These are phyloP conservation scores for Drosophila atripex DNA, from an alignment of 2,888 invertebrate species.

Conservation along the genomic window DNA sequence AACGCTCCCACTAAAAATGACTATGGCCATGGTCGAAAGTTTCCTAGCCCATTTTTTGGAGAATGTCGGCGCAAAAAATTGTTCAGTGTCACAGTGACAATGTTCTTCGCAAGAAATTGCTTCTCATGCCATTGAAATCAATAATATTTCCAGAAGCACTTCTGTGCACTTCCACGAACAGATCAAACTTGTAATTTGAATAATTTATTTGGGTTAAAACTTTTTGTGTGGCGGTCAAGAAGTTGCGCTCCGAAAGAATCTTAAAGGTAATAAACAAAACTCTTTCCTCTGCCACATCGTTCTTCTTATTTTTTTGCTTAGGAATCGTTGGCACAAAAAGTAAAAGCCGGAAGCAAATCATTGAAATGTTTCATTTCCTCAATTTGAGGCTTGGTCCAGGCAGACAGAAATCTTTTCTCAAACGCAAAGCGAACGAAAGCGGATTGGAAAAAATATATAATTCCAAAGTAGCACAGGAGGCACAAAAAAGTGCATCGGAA, in stretches of 20 bases:
- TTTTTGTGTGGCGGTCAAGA: slow-evolving; percentile 31
- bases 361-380: slow-evolving; percentile 74
- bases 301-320: slow-evolving; percentile 7
- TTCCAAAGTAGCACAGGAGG: slow-evolving; percentile 35
- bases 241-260: slow-evolving; percentile 31
- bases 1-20: slow-evolving; percentile 33
- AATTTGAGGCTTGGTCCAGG: slow-evolving; percentile 51
- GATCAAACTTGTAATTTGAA: slow-evolving; percentile 47
- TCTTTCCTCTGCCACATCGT: slow-evolving; percentile 14
- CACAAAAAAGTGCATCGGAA: not conserved
- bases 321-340: slow-evolving; percentile 25
- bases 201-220: slow-evolving; percentile 43
- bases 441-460: slow-evolving; percentile 34
- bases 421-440: slow-evolving; percentile 33
- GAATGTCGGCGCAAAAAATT: slow-evolving; percentile 47
- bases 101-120: slow-evolving; percentile 47
- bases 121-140: slow-evolving; percentile 51
- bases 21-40: slow-evolving; percentile 27
- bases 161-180: slow-evolving; percentile 9
- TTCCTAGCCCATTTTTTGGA: slow-evolving; percentile 38
- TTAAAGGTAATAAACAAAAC: slow-evolving; percentile 49
- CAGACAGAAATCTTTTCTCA: slow-evolving; percentile 32
- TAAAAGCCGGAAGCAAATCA: slow-evolving; percentile 69
- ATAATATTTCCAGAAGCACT: slow-evolving; percentile 47
- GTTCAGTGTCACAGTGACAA: slow-evolving; percentile 69